These are phyloP conservation scores for Lepidostoma basale DNA, from an alignment of 1,140 invertebrate genomes.

Conservation along the genomic window DNA sequence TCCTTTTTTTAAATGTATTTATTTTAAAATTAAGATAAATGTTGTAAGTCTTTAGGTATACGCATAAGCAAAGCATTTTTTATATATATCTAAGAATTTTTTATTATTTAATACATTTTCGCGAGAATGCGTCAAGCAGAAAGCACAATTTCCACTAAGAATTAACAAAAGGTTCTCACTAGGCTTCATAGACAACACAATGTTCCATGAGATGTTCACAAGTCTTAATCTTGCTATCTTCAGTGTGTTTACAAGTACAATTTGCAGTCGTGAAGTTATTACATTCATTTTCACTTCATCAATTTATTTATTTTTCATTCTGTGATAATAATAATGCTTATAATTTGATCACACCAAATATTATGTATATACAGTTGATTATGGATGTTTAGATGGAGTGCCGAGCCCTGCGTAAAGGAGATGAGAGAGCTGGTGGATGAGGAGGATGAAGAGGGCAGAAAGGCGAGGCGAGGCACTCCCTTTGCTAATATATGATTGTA, in stretches of 20 bases:
- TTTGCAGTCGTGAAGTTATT: too few species aligned
- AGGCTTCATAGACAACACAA: too few species aligned
- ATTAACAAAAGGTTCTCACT: too few species aligned
- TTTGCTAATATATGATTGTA: conserved; percentile 9
- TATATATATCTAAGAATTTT: not conserved
- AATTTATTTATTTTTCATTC: conserved; percentile 5
- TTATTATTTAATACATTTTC: not conserved
- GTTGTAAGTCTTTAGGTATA: not conserved
- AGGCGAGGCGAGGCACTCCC: too few species aligned
- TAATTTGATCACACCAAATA: conserved; percentile 16
- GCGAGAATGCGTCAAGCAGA: conserved; percentile 1
- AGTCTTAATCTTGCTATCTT: too few species aligned
- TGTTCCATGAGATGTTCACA: too few species aligned
- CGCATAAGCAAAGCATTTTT: not conserved
- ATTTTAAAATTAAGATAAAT: conserved; percentile 4
- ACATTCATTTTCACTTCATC: not conserved
- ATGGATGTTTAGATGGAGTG: conserved; percentile 13
- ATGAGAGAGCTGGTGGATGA: too few species aligned
- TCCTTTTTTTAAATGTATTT: not conserved
- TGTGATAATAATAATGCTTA: not conserved
- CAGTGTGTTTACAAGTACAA: too few species aligned
- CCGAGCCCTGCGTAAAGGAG: too few species aligned
- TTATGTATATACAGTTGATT: too few species aligned
- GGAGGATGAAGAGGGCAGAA: too few species aligned
- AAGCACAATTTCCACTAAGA: not conserved